phyloP scores from a whole-genome alignment of 2,113 vertebrate genomes.

The Chrysemys picta region DNA sequence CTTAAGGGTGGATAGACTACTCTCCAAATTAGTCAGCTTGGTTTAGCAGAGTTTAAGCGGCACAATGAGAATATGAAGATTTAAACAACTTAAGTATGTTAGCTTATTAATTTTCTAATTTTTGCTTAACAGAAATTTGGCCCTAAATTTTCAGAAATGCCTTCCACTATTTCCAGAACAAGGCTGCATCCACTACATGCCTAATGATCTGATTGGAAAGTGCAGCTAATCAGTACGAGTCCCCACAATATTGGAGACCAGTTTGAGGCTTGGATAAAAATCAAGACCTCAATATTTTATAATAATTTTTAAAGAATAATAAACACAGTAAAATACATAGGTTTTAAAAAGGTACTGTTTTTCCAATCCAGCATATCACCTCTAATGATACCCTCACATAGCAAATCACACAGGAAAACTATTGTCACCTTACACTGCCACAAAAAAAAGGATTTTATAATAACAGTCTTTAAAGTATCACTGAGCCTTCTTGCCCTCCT shows the following conservation, averaged over 20 bases:
- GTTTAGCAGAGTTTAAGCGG: not conserved
- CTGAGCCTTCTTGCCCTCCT: conserved; percentile 8
- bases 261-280: not conserved
- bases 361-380: not conserved
- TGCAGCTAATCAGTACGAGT: not conserved
- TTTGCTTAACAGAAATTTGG: not conserved
- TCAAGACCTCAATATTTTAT: not conserved
- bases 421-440: not conserved
- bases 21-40: not conserved
- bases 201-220: not conserved
- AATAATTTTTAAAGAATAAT: not conserved
- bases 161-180: not conserved
- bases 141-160: not conserved
- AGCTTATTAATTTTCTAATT: not conserved
- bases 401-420: conserved; percentile 30
- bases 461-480: not conserved
- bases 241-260: not conserved
- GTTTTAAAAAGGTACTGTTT: fast-evolving
- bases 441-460: conserved; percentile 12
- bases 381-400: not conserved
- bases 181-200: not conserved
- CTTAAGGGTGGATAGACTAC: not conserved
- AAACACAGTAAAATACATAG: not conserved
- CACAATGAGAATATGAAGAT: not conserved
- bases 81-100: not conserved